Percentiles rank a stretch among this genome's conserved stretches.
Conservation (phyloP, 1,140 invertebrate genomes). For the Neodiprion fabricii region DNA sequence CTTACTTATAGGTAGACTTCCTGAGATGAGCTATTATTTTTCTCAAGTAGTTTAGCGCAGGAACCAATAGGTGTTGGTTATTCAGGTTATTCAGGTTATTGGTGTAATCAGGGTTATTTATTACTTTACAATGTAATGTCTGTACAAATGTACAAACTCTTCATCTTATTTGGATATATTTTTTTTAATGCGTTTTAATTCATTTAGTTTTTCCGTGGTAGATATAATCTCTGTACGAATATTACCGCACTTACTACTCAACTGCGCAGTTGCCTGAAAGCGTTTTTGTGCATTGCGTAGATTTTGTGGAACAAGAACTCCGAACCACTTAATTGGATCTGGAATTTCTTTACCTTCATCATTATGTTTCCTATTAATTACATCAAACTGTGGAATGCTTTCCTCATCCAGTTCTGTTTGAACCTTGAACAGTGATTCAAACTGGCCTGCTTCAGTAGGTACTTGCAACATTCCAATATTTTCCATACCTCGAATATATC, state of each 20-base stretch:
- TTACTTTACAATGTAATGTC: not conserved
- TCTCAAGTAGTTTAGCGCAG: too few relatives aligned
- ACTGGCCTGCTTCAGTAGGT: slow-evolving; percentile 66
- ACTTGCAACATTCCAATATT: slow-evolving; percentile 70
- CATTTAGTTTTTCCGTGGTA: slow-evolving; percentile 36
- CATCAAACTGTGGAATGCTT: slow-evolving; percentile 43
- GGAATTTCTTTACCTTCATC: slow-evolving; percentile 52
- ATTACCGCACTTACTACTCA: slow-evolving; percentile 69
- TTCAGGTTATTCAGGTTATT: slow-evolving; percentile 2
- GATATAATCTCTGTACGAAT: slow-evolving; percentile 64
- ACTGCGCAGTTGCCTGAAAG: slow-evolving; percentile 70
- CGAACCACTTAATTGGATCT: slow-evolving; percentile 79
- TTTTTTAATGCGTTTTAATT: slow-evolving; percentile 33
- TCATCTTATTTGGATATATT: slow-evolving; percentile 14
- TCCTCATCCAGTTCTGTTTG: slow-evolving; percentile 47
- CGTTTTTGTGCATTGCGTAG: slow-evolving; percentile 70
- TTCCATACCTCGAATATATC: slow-evolving; percentile 75
- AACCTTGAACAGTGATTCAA: slow-evolving; percentile 50
- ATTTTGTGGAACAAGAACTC: slow-evolving; percentile 74
- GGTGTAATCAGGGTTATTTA: slow-evolving; percentile 8
- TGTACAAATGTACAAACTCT: slow-evolving; percentile 13
- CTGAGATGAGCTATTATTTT: too few relatives aligned
- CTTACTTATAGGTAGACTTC: too few relatives aligned
- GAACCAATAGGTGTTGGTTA: not conserved
- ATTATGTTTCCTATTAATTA: slow-evolving; percentile 49